Base-by-base conservation (phyloP, 2,888 invertebrate genomes). In the Nysson spinosus region DNA sequence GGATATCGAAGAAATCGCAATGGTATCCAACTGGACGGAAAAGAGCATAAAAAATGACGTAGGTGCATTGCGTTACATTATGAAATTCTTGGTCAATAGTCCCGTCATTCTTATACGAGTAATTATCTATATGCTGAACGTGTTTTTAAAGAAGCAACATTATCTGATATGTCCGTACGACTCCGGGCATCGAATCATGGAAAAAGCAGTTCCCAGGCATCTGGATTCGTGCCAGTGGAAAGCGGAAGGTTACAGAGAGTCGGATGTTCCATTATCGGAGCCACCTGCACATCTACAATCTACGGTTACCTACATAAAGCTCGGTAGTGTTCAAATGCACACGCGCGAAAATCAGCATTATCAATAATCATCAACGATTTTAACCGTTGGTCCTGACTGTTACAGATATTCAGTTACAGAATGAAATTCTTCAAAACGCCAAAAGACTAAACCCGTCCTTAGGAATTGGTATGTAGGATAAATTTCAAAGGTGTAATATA, bases 241-340 rank as follows among this genome's bases (percentile, higher is more conserved):
- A 75, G 81, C 84, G 12, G 87, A 89, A 74, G 89, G 89, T 50
- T 90, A 91, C 69, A 69, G 78, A 20, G 73, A 83, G 54, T 74
- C 86, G 1, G 89, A 89, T 57, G 34, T 85, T 7, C 88, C 89
- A 60, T 78, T 90, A 39, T 89, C 90, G 0, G 88, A 88, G 63
- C 84, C 89, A 40, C 46, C 82, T 51, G 37, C 77, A 0, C 66
- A 75, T 24, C 71, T 81, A 63, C 84, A 85, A 4, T 84, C 86
- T 32, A 80, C 81, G n/a, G n/a, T n/a, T n/a, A n/a, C n/a, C n/a
- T n/a, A n/a, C 12, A 83, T 89, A 43, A 51, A 55, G 24, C 55
- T 78, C 39, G 75, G 77, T 69, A 63, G n/a, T n/a, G n/a, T n/a
- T n/a, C n/a, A n/a, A n/a, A n/a, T n/a, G n/a, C n/a, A n/a, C n/a